Evolutionary conservation across 2,888 invertebrate genomes (phyloP), one percentile per base, ranked within the genome.

Genomic region (Caenorhabditis imperialis): DNA sequence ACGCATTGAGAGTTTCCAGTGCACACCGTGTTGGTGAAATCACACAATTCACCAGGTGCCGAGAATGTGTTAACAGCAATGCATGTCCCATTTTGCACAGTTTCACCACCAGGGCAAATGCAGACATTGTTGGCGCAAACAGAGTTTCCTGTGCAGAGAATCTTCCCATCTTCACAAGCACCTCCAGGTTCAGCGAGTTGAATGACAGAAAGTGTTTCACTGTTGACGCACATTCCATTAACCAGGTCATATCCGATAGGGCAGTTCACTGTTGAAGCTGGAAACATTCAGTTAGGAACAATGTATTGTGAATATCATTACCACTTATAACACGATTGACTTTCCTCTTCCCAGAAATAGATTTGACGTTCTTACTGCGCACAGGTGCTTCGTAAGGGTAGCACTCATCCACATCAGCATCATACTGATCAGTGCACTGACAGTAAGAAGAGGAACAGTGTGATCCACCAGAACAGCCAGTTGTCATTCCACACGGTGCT

Each of bases 101-200:
- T 63, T 54, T 77, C 86, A 22, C 86, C 86, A 22, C 84, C 84
- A 8, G 86, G 86, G 69, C 88, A 88, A 8, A 83, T 80, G 54
- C 88, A 88, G 45, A 82, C 79, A 7, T 83, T 86, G 51, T 84
- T 81, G 7, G 83, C 85, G 51, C 88, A 88, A 8, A 86, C 78
- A 7, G 86, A 86, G 51, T 87, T 88, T n/a, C 87, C 86, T 0
- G 79, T 65, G 44, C 84, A 86, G 0, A 72, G 33, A 20, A 80
- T 67, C n/a, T 67, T 65, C 12, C 75, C 76, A 23, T 77, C 70
- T 53, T 76, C 61, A 44, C 82, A 83, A 6, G 76, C 55, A 14
- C 82, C 83, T 10, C 86, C 85, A 1, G 87, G 87, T 8, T 65
- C 69, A 10, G 84, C 86, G 3, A 74, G 45, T 18, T 74, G 74